These are phyloP conservation scores for Drosophila setifemur DNA, from an alignment of 1,140 invertebrate species.

Conservation along the genomic window DNA sequence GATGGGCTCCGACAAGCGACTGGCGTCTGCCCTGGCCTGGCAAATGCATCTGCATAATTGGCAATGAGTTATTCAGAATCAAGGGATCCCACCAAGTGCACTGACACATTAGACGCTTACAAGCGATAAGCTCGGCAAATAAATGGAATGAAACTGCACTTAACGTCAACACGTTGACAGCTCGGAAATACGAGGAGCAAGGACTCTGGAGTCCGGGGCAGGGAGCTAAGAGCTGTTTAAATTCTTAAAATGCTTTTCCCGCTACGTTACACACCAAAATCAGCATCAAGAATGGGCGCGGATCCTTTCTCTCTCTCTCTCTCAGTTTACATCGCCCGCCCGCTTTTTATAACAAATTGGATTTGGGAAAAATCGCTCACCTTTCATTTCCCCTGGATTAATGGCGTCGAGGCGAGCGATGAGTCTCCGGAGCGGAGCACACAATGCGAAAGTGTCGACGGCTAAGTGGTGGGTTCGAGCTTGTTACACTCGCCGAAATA, in stretches of 20 bases:
- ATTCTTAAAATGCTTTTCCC: slow-evolving; percentile 47
- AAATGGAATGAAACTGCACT: slow-evolving; percentile 77
- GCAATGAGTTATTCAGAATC: slow-evolving; percentile 55
- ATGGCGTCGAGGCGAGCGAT: slow-evolving; percentile 63
- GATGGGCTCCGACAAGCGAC: background rate
- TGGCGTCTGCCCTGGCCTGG: slow-evolving; percentile 10
- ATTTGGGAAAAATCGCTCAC: slow-evolving; percentile 78
- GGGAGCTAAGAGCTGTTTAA: slow-evolving; percentile 38
- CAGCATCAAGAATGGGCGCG: slow-evolving; percentile 9
- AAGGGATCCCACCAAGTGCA: slow-evolving; percentile 35
- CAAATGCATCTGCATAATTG: slow-evolving; percentile 65
- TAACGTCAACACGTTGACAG: slow-evolving; percentile 73
- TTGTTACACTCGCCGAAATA: slow-evolving; percentile 13
- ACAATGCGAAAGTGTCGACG: slow-evolving; percentile 48
- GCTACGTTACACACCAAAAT: slow-evolving; percentile 33
- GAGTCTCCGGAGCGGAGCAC: slow-evolving; percentile 16
- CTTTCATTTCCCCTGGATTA: slow-evolving; percentile 78
- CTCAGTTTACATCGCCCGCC: slow-evolving; percentile 1
- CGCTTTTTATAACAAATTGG: slow-evolving; percentile 68
- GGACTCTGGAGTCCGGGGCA: background rate
- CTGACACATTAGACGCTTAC: slow-evolving; percentile 59
- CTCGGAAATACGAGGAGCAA: slow-evolving; percentile 9
- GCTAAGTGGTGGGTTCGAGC: slow-evolving; percentile 23
- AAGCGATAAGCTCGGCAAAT: slow-evolving; percentile 63
- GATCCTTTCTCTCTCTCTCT: background rate